Conservation (phyloP, 2,888 invertebrate species). For the Andrena dorsata region DNA sequence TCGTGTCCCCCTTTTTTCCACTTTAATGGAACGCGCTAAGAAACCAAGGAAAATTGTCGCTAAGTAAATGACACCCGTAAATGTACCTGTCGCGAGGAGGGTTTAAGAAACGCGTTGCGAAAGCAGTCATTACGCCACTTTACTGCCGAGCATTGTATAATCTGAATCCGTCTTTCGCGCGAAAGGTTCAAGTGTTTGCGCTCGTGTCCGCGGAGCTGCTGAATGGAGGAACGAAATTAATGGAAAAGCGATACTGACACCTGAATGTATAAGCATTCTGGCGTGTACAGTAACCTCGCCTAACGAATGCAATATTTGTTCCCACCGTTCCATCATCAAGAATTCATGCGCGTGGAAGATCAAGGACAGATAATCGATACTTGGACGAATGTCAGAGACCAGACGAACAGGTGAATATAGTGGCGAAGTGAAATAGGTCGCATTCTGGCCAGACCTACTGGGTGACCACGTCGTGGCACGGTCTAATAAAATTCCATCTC, state of each 20-base stretch:
- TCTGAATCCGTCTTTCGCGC: slow-evolving; percentile 15
- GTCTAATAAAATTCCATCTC: slow-evolving; percentile 1
- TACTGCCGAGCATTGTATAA: slow-evolving; percentile 50
- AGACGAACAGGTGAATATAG: not conserved
- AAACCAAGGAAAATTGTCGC: slow-evolving; percentile 64
- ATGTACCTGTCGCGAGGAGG: slow-evolving; percentile 30
- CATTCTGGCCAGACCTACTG: not conserved
- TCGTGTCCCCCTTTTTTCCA: slow-evolving; percentile 33
- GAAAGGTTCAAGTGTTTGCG: slow-evolving; percentile 21
- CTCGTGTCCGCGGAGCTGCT: not conserved
- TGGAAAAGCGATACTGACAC: not conserved
- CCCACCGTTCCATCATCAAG: not conserved
- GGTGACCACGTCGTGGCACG: not conserved
- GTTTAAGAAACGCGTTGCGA: slow-evolving; percentile 53
- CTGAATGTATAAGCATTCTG: not conserved
- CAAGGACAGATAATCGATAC: not conserved
- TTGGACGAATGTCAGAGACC: not conserved
- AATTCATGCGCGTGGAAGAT: not conserved
- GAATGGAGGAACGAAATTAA: not conserved
- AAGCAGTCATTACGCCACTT: slow-evolving; percentile 37
- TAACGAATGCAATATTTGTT: too few species aligned
- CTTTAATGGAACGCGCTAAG: slow-evolving; percentile 52
- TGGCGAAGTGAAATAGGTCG: not conserved
- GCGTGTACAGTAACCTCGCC: not conserved
- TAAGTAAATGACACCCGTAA: slow-evolving; percentile 54